Percentiles rank a stretch among this genome's conserved stretches.
Conservation (phyloP, 2,797 vertebrate species). For the Peromyscus attwateri region DNA sequence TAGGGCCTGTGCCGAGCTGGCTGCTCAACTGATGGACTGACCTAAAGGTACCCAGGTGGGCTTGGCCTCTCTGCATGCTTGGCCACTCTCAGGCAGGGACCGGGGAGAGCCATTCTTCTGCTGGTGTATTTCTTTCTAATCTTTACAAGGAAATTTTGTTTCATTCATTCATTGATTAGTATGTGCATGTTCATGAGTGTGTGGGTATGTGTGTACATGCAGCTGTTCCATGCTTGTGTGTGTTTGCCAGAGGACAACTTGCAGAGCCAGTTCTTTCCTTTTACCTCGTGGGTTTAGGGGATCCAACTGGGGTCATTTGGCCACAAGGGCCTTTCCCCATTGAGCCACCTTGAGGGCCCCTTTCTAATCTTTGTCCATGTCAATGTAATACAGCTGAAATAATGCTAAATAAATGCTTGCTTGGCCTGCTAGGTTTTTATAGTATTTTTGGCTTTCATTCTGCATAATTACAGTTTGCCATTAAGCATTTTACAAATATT, state of each 20-base stretch:
- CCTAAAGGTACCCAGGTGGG: not conserved
- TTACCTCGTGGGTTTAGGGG: not conserved
- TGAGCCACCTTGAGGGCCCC: not conserved
- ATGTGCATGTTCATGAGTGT: not conserved
- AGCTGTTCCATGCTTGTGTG: not conserved
- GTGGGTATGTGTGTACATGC: not conserved
- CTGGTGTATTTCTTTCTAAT: not conserved
- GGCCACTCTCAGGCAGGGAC: too few relatives aligned
- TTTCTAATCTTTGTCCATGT: slow-evolving; percentile 18
- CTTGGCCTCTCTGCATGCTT: not conserved
- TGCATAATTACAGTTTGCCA: slow-evolving; percentile 34
- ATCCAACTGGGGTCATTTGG: not conserved
- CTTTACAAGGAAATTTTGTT: not conserved
- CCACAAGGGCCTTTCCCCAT: not conserved
- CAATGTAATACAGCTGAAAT: slow-evolving; percentile 39
- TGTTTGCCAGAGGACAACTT: not conserved
- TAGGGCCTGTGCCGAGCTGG: not conserved
- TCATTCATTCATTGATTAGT: not conserved
- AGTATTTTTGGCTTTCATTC: slow-evolving; percentile 1
- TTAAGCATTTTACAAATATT: slow-evolving; percentile 50
- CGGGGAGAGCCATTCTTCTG: not conserved
- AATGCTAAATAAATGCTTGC: not conserved
- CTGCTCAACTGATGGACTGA: not conserved
- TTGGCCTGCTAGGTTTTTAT: slow-evolving; percentile 26
- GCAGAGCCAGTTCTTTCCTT: not conserved